Conservation (phyloP, 2,797 vertebrate species). For the Rhodeus uyekii region DNA sequence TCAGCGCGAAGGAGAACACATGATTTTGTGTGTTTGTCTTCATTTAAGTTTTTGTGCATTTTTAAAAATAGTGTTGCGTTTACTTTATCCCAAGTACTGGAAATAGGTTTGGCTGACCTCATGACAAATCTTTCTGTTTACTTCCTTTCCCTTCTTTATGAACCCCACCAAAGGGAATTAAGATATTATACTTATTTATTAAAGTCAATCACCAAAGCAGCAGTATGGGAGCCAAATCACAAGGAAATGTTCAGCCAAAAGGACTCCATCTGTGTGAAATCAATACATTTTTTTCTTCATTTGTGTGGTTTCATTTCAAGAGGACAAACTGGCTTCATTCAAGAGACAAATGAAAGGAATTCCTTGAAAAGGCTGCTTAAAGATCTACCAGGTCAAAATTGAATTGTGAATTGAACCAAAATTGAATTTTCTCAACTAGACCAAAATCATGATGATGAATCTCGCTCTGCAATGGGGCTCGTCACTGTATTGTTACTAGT, state of each 20-base stretch:
- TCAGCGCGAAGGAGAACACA: slow-evolving; percentile 74
- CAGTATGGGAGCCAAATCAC: slow-evolving; percentile 12
- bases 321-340: slow-evolving; percentile 11
- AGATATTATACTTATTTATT: slow-evolving; percentile 35
- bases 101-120: slow-evolving; percentile 87
- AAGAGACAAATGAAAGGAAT: slow-evolving; percentile 15
- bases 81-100: slow-evolving; percentile 88
- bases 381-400: not conserved
- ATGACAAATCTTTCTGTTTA: slow-evolving; percentile 20
- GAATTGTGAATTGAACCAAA: slow-evolving; percentile 32
- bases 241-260: slow-evolving; percentile 18
- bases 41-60: slow-evolving; percentile 67
- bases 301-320: not conserved
- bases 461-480: not conserved
- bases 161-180: slow-evolving; percentile 34
- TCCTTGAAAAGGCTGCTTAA: slow-evolving; percentile 12
- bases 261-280: slow-evolving; percentile 21
- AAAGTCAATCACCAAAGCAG: slow-evolving; percentile 42
- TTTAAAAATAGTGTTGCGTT: slow-evolving; percentile 81
- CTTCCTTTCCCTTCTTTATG: slow-evolving; percentile 30
- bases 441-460: not conserved
- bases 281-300: slow-evolving; percentile 25
- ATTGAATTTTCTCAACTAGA: not conserved
- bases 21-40: slow-evolving; percentile 80
- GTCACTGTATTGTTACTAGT: slow-evolving; percentile 11